Base-by-base conservation (phyloP, 2,888 invertebrate genomes). In the Eugnorisma glareosa region DNA sequence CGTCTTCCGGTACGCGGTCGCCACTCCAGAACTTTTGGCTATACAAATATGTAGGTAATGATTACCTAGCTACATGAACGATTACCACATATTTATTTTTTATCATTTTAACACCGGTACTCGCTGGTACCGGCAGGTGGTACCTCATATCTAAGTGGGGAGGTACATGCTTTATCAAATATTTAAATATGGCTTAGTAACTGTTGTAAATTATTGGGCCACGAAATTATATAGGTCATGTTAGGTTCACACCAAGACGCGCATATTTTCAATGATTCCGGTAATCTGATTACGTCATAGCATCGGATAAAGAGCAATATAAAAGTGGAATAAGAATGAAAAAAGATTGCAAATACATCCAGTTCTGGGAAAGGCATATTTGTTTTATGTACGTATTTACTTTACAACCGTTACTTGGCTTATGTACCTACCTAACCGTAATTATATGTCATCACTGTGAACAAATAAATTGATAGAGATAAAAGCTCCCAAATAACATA, bases 101-200 rank as follows among this genome's bases (percentile, higher is more conserved):
- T 48, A 81, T n/a, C 21, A 48, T 2, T n/a, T n/a, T n/a, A 35
- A 40, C 64, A 66, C 40, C 64, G 82, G 40, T 74, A 59, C 45
- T 45, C 15, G 5, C 8, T 45, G 59, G 64, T 51, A 21, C 24
- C 0, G 57, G 64, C 82, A 82, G 78, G 82, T 79, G 78, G 54
- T 76, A 48, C 24, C 18, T 28, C 74, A 7, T 75, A 66, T n/a
- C n/a, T 48, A 31, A 21, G 40, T 48, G 8, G 64, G 75, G 63
- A 37, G 43, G 15, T 24, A 35, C 40, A 35, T 8, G 35, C 40
- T 15, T 57, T 35, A 76, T 76, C 82, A 59, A 82, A 79, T 82
- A 79, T 79, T 82, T 76, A 43, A 48, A 51, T 28, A 35, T 11
- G 64, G 64, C 57, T 66, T 78, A 64, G 45, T 8, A 28, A 66